Conservation (phyloP, 1,140 invertebrate genomes). For the Theocolax elegans region DNA sequence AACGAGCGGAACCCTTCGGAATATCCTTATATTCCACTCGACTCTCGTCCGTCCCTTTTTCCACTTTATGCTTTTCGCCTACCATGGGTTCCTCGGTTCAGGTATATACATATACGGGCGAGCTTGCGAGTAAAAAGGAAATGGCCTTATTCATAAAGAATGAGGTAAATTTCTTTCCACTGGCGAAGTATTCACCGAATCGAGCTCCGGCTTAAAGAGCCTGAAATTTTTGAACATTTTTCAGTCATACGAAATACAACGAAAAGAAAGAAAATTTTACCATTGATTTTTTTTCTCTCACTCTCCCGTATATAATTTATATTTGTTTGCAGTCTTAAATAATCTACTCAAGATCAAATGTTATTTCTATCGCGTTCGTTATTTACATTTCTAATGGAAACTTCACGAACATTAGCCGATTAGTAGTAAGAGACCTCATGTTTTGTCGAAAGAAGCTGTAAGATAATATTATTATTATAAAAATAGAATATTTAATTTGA, state of each 20-base stretch:
- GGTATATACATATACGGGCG: background rate
- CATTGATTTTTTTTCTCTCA: too few relatives aligned
- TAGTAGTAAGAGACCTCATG: too few relatives aligned
- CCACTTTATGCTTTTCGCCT: constrained; percentile 29
- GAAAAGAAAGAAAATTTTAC: background rate
- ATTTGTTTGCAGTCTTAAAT: too few relatives aligned
- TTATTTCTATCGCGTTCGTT: too few relatives aligned
- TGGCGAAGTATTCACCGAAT: constrained; percentile 25
- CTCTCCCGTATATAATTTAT: too few relatives aligned
- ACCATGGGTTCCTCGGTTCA: background rate
- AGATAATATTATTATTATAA: too few relatives aligned
- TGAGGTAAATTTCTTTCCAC: constrained; percentile 33
- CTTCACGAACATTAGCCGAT: too few relatives aligned
- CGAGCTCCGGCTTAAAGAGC: constrained; percentile 6
- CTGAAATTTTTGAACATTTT: constrained; percentile 33
- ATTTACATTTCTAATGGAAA: too few relatives aligned
- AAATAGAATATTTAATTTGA: too few relatives aligned
- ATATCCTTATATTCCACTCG: constrained; percentile 8
- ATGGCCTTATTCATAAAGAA: constrained; percentile 42
- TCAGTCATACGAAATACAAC: background rate
- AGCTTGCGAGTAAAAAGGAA: constrained; percentile 28
- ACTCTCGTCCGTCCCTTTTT: constrained; percentile 17
- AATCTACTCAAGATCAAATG: too few relatives aligned
- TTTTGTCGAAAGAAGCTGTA: too few relatives aligned
- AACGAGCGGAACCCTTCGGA: constrained; percentile 21